Conservation (phyloP, 2,888 invertebrate genomes). For the Acrocyrtus sp. region DNA sequence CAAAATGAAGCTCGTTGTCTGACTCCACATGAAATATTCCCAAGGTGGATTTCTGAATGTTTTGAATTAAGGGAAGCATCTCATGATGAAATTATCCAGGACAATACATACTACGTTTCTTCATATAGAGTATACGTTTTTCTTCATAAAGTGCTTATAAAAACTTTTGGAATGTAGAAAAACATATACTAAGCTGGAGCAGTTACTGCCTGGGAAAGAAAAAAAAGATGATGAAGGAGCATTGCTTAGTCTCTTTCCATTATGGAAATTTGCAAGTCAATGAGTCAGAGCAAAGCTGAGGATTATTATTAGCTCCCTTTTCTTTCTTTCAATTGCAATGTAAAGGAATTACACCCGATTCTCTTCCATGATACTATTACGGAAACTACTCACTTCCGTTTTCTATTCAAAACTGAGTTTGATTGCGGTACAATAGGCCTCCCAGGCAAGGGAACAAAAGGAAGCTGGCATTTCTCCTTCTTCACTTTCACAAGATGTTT, state of each 20-base stretch:
- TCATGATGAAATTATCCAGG: constrained; percentile 28
- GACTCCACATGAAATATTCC: constrained; percentile 51
- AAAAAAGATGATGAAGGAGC: constrained; percentile 25
- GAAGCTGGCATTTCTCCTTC: constrained; percentile 1
- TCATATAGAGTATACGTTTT: no score
- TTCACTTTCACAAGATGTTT: background rate
- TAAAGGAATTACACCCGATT: constrained; percentile 42
- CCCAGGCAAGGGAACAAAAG: constrained; percentile 33
- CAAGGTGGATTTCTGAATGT: constrained; percentile 50
- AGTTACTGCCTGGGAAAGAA: background rate
- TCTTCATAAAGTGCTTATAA: constrained; percentile 40
- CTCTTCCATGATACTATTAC: constrained; percentile 46
- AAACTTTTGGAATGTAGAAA: background rate
- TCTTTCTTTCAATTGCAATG: constrained; percentile 48
- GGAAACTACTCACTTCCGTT: constrained; percentile 41
- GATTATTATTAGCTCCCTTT: constrained; percentile 58
- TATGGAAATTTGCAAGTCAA: constrained; percentile 61
- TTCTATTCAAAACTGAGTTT: constrained; percentile 10
- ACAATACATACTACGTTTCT: constrained; percentile 31
- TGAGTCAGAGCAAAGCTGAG: constrained; percentile 57
- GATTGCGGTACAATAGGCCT: constrained; percentile 7
- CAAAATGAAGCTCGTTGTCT: constrained; percentile 46
- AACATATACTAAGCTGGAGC: constrained; percentile 12
- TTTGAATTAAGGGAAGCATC: constrained; percentile 48
- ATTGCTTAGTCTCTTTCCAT: constrained; percentile 53